phyloP scores from a whole-genome alignment of 2,797 vertebrate genomes.

The Ptychadena robeensis region DNA sequence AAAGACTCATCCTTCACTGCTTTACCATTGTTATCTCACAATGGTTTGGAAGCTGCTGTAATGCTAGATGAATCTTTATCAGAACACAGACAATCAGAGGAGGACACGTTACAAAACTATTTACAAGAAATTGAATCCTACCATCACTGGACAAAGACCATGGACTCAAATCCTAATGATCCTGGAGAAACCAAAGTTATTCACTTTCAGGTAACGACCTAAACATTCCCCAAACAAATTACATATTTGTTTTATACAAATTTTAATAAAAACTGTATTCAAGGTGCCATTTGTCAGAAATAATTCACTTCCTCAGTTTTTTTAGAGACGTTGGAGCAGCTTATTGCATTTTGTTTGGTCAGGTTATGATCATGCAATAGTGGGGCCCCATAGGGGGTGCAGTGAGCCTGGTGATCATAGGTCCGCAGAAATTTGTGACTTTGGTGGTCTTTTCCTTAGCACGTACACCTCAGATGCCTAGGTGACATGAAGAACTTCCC shows the following conservation, averaged over 20 bases:
- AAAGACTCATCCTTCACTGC: neutral
- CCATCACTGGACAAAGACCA: neutral
- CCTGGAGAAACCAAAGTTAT: conserved; percentile 23
- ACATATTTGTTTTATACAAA: neutral
- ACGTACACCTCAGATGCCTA: too few relatives aligned
- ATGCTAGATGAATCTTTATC: conserved; percentile 14
- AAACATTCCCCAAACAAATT: neutral
- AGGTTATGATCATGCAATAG: too few relatives aligned
- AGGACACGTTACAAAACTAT: neutral
- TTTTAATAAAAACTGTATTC: neutral
- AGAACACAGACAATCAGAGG: neutral
- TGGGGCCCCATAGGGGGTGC: too few relatives aligned
- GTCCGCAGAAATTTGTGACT: too few relatives aligned
- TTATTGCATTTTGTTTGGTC: too few relatives aligned
- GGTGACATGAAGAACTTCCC: too few relatives aligned
- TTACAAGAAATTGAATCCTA: neutral
- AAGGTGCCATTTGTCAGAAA: too few relatives aligned
- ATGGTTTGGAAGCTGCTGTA: neutral
- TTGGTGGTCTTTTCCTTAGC: too few relatives aligned
- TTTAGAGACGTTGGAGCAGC: neutral
- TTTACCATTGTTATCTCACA: neutral
- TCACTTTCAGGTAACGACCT: conserved; percentile 38
- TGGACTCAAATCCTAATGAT: neutral
- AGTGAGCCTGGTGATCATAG: too few relatives aligned
- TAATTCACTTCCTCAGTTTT: neutral